These are phyloP conservation scores for Anisognathus igniventris DNA, from an alignment of 2,797 vertebrate species.

Conservation along the genomic window DNA sequence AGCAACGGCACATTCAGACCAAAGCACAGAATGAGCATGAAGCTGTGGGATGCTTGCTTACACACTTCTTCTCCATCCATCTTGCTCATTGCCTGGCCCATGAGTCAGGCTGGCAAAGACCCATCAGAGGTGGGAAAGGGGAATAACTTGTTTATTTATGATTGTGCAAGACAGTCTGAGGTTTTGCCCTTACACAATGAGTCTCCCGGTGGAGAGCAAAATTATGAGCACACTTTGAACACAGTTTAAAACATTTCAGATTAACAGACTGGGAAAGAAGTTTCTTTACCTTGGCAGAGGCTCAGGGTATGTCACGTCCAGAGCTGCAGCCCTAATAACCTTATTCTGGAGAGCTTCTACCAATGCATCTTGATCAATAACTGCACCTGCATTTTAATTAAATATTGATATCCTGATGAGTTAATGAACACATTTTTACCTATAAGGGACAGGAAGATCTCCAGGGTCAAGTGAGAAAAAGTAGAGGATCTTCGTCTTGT, in stretches of 20 bases:
- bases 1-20: not conserved
- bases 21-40: not conserved
- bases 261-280: not conserved
- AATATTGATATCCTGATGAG: not conserved
- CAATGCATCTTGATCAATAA: constrained; percentile 79
- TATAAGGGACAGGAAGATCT: not conserved
- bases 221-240: not conserved
- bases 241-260: not conserved
- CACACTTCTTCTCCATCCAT: not conserved
- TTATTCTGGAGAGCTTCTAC: constrained; percentile 73
- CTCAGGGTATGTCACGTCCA: constrained; percentile 80
- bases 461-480: not conserved
- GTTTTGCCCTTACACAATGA: not conserved
- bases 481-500: not conserved
- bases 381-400: constrained; percentile 65
- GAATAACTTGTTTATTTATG: not conserved
- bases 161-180: not conserved
- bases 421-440: not conserved
- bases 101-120: not conserved
- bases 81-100: accelerated
- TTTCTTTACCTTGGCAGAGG: constrained; percentile 74
- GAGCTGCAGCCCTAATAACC: constrained; percentile 70
- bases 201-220: not conserved
- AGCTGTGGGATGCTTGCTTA: not conserved
- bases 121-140: not conserved